Evolutionary conservation across 2,797 vertebrate species (phyloP), one percentile per base, ranked within the genome.

Genomic region (Cephalopachus bancanus): DNA sequence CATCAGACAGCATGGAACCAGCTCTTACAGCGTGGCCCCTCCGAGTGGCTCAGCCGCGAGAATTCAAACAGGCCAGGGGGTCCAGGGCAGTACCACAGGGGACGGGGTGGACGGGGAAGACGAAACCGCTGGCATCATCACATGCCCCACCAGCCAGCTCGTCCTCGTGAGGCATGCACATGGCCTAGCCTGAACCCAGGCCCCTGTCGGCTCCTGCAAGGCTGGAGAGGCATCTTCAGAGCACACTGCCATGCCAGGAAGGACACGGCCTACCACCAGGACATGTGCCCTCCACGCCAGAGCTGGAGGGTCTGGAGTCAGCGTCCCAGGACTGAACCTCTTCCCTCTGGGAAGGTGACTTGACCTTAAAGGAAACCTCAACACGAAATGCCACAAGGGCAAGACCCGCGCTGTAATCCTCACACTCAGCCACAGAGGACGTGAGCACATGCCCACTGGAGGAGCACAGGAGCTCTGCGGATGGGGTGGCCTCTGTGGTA

Each of bases 281-380:
- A 55, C 64, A 33, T 5, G 33, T 28, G 12, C 11, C 14, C 17
- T 78, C n/a, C 51, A 28, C 19, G 7, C 17, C 16, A 71, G 26
- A 93, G 12, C 14, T 7, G 83, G 33, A 55, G 3, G 4, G 44
- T 17, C 89, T 20, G 37, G 30, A 17, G n/a, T 51, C 44, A 71
- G 62, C 28, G 28, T 12, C 72, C 44, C 76, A 87, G 33, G n/a
- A 19, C 59, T 57, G 28, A 20, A 94, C 44, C 15, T 69, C 28
- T 26, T 94, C 49, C 26, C 60, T 89, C 89, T 83, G 71, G 49
- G 60, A 92, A 91, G 22, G 44, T 81, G 69, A 86, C 65, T 26
- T 96, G 84, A 97, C 88, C n/a, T 80, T 89, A 76, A 71, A 57
- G 72, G 28, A 16, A 96, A 89, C n/a, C 14, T 19, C 24, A 76